A percentile compares a stretch with the other conserved stretches of the same genome.
These are phyloP conservation scores for Neodiprion lecontei DNA, from an alignment of 1,140 invertebrate genomes.

Conservation along the genomic window DNA sequence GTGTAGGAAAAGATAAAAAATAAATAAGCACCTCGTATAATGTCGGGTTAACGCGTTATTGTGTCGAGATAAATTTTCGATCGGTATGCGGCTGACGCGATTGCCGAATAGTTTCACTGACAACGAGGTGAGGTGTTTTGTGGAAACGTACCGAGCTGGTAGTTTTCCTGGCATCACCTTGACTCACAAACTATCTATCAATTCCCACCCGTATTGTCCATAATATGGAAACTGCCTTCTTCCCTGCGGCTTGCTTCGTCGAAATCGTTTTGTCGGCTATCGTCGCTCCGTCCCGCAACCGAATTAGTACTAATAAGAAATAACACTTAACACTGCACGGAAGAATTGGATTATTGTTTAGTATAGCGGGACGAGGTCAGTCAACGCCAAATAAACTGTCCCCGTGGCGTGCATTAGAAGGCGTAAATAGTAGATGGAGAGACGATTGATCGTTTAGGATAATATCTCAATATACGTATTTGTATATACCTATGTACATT, in stretches of 20 bases:
- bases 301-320: not conserved
- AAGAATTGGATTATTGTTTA: constrained; percentile 3
- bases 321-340: not conserved
- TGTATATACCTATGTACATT: no score
- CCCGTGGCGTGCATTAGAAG: not conserved
- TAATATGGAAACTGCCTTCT: constrained; percentile 11
- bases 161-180: not conserved
- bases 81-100: not conserved
- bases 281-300: not conserved
- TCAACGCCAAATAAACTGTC: not conserved
- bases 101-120: not conserved
- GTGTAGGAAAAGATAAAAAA: constrained; percentile 12
- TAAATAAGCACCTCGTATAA: not conserved
- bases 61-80: no score
- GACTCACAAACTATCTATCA: not conserved
- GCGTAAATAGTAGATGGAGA: no score
- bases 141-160: not conserved
- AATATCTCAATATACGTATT: no score
- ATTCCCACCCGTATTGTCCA: not conserved
- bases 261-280: not conserved
- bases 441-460: no score
- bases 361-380: not conserved
- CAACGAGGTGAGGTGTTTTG: not conserved
- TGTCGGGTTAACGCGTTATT: not conserved
- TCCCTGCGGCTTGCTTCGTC: not conserved